Base-by-base conservation (phyloP, 1,140 invertebrate species). In the Drosophila parabipectinata region DNA sequence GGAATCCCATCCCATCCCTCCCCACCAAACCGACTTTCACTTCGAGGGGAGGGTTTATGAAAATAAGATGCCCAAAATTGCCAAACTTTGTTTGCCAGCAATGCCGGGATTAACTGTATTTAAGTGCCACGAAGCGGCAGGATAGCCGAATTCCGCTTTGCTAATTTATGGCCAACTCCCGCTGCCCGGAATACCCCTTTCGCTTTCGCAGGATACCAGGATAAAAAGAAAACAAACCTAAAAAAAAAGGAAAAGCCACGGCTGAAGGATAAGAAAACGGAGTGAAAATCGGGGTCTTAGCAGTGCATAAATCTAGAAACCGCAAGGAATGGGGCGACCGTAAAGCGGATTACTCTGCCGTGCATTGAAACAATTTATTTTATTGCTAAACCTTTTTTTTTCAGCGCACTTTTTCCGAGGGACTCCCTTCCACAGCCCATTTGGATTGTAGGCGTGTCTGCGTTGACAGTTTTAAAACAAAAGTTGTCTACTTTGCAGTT, bases 291-390 rank as follows among this genome's bases (percentile, higher is more conserved):
- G 76, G 60, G 71, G 62, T 53, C 52, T 88, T 83, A 68, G 75
- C 79, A 88, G 82, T 87, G 82, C 82, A 87, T 87, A 87, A 87
- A 87, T 87, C 82, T 87, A 60, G 26, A 63, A 79, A 87, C 82
- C 82, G 50, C 82, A 87, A 83, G 79, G 83, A 87, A 79, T 69
- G 82, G 78, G 53, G 79, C 39, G 50, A 69, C 56, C 52, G 71
- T 39, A 79, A 83, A 87, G 82, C 82, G 79, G 82, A 87, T 87
- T 87, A 87, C 82, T 66, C 59, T 58, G 47, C 52, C 82, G 82
- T 87, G 83, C 83, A 87, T 76, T 88, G 75, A 73, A 88, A 88
- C 82, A 87, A 87, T 87, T 87, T 87, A 87, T 85, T 87, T 85
- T 87, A 85, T 85, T 85, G 51, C 45, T 53, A 76, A 37, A 37